Evolutionary conservation across 2,888 invertebrate species (phyloP).

Genomic region (Cryptocheilus praepositus): DNA sequence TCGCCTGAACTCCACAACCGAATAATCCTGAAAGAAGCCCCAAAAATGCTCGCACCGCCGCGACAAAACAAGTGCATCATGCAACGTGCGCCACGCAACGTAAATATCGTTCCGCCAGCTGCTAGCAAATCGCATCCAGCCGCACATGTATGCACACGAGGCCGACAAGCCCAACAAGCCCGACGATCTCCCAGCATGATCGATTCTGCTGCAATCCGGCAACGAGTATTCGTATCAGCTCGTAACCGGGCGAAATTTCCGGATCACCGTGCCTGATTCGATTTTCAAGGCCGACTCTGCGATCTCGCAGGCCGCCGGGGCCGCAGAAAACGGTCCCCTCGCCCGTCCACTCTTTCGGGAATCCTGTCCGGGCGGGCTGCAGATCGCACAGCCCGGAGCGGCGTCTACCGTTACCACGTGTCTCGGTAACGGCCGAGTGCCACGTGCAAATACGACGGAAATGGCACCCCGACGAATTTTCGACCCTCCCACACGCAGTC

Average conservation of each 20-base stretch:
- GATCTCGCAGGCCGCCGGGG: constrained; percentile 29
- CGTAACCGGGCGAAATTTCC: neutral
- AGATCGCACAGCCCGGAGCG: constrained; percentile 56
- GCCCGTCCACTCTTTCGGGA: constrained; percentile 32
- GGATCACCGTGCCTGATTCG: constrained; percentile 22
- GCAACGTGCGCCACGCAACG: no score
- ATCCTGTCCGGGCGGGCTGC: constrained; percentile 35
- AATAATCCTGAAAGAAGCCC: no score
- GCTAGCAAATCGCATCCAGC: no score
- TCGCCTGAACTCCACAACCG: no score
- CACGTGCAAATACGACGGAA: constrained; percentile 46
- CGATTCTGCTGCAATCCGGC: no score
- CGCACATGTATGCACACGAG: no score
- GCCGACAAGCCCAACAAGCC: no score
- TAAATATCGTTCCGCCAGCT: no score
- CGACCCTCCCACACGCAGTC: neutral
- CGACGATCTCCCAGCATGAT: no score
- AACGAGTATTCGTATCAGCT: no score
- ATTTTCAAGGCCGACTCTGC: constrained; percentile 46
- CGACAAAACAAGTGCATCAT: no score
- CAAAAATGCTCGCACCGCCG: no score
- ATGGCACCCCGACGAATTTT: constrained; percentile 6
- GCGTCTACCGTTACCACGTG: constrained; percentile 65
- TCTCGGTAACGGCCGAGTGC: constrained; percentile 31
- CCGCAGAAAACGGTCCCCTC: constrained; percentile 48